Percentiles rank a stretch among this genome's conserved stretches.
phyloP scores from a whole-genome alignment of 2,888 invertebrate species.

The Lamproptera curius region DNA sequence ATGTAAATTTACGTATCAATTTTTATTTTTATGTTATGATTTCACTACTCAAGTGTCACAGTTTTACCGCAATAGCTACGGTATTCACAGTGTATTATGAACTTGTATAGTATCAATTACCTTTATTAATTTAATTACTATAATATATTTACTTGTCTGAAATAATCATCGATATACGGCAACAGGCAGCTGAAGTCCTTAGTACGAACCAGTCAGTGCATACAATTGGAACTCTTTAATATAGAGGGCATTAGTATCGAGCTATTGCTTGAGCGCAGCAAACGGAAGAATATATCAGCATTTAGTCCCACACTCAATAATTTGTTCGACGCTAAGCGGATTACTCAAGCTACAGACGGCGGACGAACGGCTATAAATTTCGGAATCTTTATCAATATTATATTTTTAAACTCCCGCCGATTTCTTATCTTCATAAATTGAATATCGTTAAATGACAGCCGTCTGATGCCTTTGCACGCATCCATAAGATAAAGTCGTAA shows the following conservation, averaged over 20 bases:
- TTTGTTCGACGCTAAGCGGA: constrained; percentile 70
- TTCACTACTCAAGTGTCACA: too few relatives aligned
- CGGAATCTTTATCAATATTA: constrained; percentile 69
- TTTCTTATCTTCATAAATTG: constrained; percentile 71
- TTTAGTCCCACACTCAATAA: constrained; percentile 74
- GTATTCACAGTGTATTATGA: too few relatives aligned
- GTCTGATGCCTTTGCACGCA: constrained; percentile 42
- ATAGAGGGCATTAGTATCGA: too few relatives aligned
- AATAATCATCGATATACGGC: too few relatives aligned
- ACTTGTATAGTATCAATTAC: too few relatives aligned
- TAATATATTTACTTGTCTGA: too few relatives aligned
- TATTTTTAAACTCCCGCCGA: constrained; percentile 64
- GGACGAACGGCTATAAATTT: constrained; percentile 60
- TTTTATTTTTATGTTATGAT: too few relatives aligned
- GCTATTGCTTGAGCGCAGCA: constrained; percentile 38
- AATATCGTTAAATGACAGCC: constrained; percentile 68
- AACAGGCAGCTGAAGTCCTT: too few relatives aligned
- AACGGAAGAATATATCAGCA: constrained; percentile 69
- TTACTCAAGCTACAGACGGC: constrained; percentile 43
- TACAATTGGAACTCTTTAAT: not conserved
- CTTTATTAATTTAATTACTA: too few relatives aligned
- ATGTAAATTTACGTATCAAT: too few relatives aligned
- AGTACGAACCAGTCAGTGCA: too few relatives aligned
- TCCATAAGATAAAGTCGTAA: constrained; percentile 64
- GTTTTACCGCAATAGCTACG: too few relatives aligned